Base-by-base conservation (phyloP, 2,797 vertebrate species). In the Chromobotia macracanthus region DNA sequence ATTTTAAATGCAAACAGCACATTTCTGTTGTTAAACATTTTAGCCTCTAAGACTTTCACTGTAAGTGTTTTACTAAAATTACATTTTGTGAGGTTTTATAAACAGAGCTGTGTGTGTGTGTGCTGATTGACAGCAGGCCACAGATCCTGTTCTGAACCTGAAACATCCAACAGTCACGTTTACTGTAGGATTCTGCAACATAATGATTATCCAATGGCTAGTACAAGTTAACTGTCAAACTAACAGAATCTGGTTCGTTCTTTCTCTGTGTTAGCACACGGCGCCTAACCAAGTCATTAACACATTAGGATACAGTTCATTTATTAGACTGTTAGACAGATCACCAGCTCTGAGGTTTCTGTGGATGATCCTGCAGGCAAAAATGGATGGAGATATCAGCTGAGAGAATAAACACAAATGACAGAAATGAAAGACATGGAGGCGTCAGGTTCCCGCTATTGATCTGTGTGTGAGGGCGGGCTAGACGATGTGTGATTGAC, bases 281-380 rank as follows among this genome's bases (percentile, higher is more conserved):
- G 55, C 38, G 46, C 51, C n/a, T 38, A n/a, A 19, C 50, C 48
- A 77, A 56, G 41, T 60, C 60, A 68, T 77, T 31, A 60, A 53
- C 46, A 41, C 38, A 68, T n/a, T n/a, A n/a, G n/a, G 25, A 28
- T 28, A 28, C 1, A 4, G 4, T 63, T 71, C 44, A 63, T 51
- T 63, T 51, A 64, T 51, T 60, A 72, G 56, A 61, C 48, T 50
- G 25, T 69, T 61, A 72, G 67, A 63, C 55, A 78, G 10, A 78
- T 51, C 5, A 61, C 41, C 31, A 2, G 1, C 31, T 41, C 61
- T 53, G 10, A 16, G n/a, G 19, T 75, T 46, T 46, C 19, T 63
- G 41, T 51, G 56, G 55, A 63, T 5, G 11, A 31, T 50, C 28
- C 41, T 8, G 23, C 5, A 70, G 44, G 41, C 28, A 25, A 21